Percentiles rank a stretch among this genome's conserved stretches.
Evolutionary conservation across 2,797 vertebrate species (phyloP).

Genomic region (Acipenser transmontanus): DNA sequence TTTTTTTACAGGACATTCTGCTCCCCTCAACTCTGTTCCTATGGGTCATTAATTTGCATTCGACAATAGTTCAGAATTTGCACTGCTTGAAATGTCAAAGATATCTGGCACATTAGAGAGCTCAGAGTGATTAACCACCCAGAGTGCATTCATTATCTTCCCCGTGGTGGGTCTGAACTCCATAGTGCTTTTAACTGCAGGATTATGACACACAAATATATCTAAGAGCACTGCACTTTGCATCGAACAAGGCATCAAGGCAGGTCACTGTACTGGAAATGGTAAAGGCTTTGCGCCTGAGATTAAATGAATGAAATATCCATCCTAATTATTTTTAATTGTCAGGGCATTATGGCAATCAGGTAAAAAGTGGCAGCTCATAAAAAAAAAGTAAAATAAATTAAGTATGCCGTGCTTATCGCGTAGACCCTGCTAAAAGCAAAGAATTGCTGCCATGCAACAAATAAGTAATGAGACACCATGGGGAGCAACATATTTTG

Average conservation of each 20-base stretch:
- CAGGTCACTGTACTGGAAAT: neutral
- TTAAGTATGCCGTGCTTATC: too few relatives aligned
- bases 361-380: constrained; percentile 3
- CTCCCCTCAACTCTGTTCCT: neutral
- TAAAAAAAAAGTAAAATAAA: too few relatives aligned
- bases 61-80: neutral
- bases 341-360: constrained; percentile 22
- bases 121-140: neutral
- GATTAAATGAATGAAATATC: neutral
- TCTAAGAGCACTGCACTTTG: neutral
- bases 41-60: neutral
- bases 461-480: too few relatives aligned
- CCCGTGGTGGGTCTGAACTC: neutral
- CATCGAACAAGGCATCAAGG: neutral
- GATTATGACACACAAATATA: neutral
- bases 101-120: constrained; percentile 2
- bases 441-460: too few relatives aligned
- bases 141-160: neutral
- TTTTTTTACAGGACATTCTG: neutral
- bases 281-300: neutral
- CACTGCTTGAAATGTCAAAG: neutral
- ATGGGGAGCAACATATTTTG: too few relatives aligned
- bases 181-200: neutral
- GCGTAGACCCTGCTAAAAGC: too few relatives aligned
- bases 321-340: neutral